Evolutionary conservation across 2,113 vertebrate genomes (phyloP).

Genomic region (Glareola pratincola): DNA sequence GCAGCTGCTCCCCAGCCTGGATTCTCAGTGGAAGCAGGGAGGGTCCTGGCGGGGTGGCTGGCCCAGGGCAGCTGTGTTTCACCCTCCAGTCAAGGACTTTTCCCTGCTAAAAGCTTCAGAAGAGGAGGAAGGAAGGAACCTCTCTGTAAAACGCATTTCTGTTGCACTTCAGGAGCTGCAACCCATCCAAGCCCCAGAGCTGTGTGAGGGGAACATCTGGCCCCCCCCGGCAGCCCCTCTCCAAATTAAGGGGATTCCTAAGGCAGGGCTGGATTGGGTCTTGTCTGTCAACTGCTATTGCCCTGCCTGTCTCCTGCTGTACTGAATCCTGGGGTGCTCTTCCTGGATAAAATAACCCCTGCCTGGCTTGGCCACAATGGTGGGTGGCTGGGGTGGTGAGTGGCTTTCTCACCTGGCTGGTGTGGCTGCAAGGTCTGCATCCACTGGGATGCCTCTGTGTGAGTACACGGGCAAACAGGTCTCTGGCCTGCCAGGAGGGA

Average conservation of each 20-base stretch:
- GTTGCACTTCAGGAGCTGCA: neutral
- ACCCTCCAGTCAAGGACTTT: neutral
- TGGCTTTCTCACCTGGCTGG: neutral
- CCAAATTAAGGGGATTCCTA: neutral
- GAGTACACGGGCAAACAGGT: neutral
- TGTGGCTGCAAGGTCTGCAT: neutral
- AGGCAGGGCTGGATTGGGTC: neutral
- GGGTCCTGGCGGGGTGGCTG: neutral
- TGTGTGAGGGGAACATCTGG: neutral
- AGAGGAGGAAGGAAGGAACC: neutral
- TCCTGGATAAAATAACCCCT: neutral
- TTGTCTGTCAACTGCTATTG: neutral
- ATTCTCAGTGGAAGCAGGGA: neutral
- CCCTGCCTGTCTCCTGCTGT: neutral
- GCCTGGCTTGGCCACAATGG: rapidly evolving
- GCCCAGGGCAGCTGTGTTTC: neutral
- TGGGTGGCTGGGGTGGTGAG: neutral
- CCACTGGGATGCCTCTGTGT: rapidly evolving
- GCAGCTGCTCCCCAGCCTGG: conserved; percentile 13
- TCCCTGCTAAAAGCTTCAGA: neutral
- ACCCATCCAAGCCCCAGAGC: neutral
- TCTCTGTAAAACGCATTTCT: neutral
- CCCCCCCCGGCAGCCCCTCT: neutral
- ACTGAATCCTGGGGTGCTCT: too few species aligned
- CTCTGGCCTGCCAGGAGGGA: neutral